phyloP scores from a whole-genome alignment of 2,113 vertebrate species.

The Urocolius indicus region DNA sequence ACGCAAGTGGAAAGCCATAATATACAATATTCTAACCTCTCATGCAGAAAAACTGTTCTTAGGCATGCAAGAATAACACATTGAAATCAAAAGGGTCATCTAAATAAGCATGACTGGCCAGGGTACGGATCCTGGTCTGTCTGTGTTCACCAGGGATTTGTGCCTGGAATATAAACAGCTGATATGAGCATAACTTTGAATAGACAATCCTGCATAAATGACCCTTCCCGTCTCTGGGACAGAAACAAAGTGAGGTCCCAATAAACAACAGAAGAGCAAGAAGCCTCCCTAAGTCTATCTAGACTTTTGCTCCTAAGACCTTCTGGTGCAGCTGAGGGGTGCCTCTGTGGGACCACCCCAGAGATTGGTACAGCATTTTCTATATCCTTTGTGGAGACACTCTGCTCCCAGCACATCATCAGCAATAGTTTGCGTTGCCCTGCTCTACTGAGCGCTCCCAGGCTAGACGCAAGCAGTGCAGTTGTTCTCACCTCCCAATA shows the following conservation, averaged over 20 bases:
- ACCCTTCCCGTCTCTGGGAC: background rate
- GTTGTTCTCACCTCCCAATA: rapidly evolving
- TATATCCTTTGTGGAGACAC: background rate
- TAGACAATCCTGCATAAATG: background rate
- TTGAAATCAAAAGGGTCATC: background rate
- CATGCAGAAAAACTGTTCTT: background rate
- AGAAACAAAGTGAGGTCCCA: background rate
- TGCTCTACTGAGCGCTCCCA: background rate
- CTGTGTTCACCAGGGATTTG: background rate
- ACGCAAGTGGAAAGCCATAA: background rate
- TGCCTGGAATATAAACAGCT: background rate
- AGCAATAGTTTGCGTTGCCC: background rate
- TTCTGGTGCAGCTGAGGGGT: background rate
- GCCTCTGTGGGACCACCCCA: background rate
- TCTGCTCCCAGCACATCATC: background rate
- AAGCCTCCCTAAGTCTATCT: background rate
- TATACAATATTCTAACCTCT: background rate
- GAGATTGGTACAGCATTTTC: background rate
- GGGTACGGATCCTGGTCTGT: background rate
- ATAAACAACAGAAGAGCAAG: background rate
- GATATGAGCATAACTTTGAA: background rate
- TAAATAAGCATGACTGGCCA: background rate
- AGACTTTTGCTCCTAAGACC: background rate
- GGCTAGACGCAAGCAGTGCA: background rate
- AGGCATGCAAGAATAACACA: background rate